Conservation (phyloP, 2,797 vertebrate genomes). For the Pseudopleuronectes americanus region DNA sequence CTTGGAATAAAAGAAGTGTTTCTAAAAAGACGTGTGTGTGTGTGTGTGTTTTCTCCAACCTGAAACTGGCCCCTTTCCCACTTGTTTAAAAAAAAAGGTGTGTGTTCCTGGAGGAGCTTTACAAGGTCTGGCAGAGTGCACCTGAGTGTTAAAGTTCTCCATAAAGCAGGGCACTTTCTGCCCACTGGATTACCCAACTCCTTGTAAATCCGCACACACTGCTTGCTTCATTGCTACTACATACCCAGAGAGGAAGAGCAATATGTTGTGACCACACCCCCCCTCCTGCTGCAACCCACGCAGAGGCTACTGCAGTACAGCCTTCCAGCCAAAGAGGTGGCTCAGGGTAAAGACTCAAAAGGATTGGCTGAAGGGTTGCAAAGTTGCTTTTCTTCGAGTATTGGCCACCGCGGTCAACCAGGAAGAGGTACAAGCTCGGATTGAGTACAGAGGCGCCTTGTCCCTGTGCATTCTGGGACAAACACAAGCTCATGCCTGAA, state of each 20-base stretch:
- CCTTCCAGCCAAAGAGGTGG: conserved; percentile 43
- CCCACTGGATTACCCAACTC: conserved; percentile 65
- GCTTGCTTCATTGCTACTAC: conserved; percentile 57
- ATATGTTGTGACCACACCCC: conserved; percentile 25
- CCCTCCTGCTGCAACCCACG: conserved; percentile 21
- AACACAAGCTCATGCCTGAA: neutral
- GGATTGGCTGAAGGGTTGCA: conserved; percentile 48
- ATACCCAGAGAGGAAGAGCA: conserved; percentile 39
- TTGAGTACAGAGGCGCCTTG: neutral
- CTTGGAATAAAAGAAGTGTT: conserved; percentile 40
- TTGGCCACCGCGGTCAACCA: neutral
- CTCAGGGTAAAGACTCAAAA: conserved; percentile 58
- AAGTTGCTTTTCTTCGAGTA: conserved; percentile 24
- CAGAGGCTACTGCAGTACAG: conserved; percentile 60
- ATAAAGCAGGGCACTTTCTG: conserved; percentile 64
- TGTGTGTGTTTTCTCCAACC: conserved; percentile 32
- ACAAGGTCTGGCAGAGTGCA: conserved; percentile 46
- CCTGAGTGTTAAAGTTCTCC: conserved; percentile 51
- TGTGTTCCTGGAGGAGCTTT: conserved; percentile 43
- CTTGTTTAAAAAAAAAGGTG: conserved; percentile 44
- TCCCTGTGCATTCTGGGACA: conserved; percentile 12
- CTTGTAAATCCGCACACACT: conserved; percentile 51
- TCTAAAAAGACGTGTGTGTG: conserved; percentile 30
- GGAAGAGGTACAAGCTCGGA: no score
- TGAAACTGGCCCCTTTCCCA: conserved; percentile 46